Percentiles rank a stretch among this genome's conserved stretches.
These are phyloP conservation scores for Decapterus maruadsi DNA, from an alignment of 2,797 vertebrate genomes.

Conservation along the genomic window DNA sequence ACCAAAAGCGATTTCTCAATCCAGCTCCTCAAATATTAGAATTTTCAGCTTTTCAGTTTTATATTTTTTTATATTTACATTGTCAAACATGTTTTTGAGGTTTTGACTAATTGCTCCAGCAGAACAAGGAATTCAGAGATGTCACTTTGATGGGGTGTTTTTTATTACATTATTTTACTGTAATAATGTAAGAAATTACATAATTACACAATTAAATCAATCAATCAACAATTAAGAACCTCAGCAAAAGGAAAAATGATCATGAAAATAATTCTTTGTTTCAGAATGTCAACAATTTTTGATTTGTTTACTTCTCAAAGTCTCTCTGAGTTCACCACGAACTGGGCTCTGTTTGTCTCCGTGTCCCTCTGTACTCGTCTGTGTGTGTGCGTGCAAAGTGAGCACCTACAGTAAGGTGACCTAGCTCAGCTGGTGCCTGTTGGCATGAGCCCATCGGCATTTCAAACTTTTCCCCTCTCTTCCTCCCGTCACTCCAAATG, in stretches of 20 bases:
- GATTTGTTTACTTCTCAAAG: background rate
- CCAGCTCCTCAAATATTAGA: background rate
- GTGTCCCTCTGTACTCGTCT: background rate
- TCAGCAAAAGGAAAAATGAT: background rate
- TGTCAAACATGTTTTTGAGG: background rate
- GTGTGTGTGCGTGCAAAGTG: conserved; percentile 1
- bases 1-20: background rate
- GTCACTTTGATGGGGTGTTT: background rate
- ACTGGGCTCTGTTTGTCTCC: conserved; percentile 1
- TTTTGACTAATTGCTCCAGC: background rate
- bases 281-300: background rate
- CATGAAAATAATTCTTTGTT: background rate
- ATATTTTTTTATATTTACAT: background rate
- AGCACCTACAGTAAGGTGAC: conserved; percentile 63
- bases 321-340: background rate
- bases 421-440: conserved; percentile 64
- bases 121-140: background rate
- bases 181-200: too few relatives aligned
- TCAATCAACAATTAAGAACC: background rate
- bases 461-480: conserved; percentile 22
- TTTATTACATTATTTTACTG: too few relatives aligned
- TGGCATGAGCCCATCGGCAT: conserved; percentile 24
- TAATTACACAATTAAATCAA: background rate
- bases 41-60: background rate
- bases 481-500: conserved; percentile 42